Evolutionary conservation across 2,888 invertebrate species (phyloP), one percentile per base, ranked within the genome.

Genomic region (Lithophane ornitopus): DNA sequence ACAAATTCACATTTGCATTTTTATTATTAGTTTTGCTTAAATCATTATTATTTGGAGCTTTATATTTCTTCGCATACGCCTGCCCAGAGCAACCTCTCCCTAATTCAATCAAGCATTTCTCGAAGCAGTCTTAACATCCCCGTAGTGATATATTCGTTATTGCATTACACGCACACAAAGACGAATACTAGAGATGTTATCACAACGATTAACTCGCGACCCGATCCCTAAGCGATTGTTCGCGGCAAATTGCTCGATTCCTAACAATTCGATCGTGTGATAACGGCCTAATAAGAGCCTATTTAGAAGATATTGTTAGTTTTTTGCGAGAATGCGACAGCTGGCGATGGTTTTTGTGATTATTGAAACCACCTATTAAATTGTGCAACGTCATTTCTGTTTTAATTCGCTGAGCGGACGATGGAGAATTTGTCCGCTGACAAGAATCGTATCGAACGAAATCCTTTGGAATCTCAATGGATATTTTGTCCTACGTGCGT

Each of bases 221-320:
- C 82, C 85, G 68, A 63, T 72, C 54, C 67, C 76, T 28, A 54
- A 74, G 76, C 85, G 85, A 83, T 88, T 89, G 87, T 88, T 85
- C 85, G 81, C 86, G 71, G 79, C 85, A 88, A 90, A 91, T 90
- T 89, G 87, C 86, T 85, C 82, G 89, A 78, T 78, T 80, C 56
- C 85, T 82, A 79, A 86, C 88, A 84, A 88, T 86, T 82, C 59
- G 83, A 83, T 83, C 82, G 78, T 77, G 62, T 84, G 88, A 88
- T 89, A 89, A 83, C 81, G 74, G 69, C 84, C 74, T 85, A 89
- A 84, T 85, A 85, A 74, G 79, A 78, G 80, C 68, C 81, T 78
- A 62, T 88, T 85, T 80, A 72, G 80, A 72, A 70, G 80, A 82
- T 80, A 76, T 87, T 87, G 80, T 78, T 70, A 14, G 70, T 67